Evolutionary conservation across 2,113 vertebrate species (phyloP), one percentile per base, ranked within the genome.

Genomic region (Pungitius pungitius): DNA sequence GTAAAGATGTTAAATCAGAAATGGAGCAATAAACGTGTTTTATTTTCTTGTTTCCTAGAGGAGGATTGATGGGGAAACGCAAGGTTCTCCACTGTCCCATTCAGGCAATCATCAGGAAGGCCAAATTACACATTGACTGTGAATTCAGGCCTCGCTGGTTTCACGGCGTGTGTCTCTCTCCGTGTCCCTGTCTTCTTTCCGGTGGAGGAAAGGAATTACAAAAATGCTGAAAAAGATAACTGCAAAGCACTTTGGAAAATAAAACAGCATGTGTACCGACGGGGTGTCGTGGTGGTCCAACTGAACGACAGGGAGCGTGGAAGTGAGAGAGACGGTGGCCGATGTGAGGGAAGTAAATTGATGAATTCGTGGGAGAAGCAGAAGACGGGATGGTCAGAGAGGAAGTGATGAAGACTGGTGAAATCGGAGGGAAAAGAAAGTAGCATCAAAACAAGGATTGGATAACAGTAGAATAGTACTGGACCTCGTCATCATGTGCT

Each of bases 11-110:
- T 87, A 77, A 87, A 90, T 92, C 87, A 87, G 89, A 93, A 91
- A 91, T 89, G 90, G 89, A 94, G 93, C 93, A 94, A 94, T 94
- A 94, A 93, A 91, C 89, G 81, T 89, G 84, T 91, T 91, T 91
- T 91, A 80, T 90, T 91, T 93, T 92, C 84, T 85, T 87, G 86
- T 85, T 89, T 81, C 39, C 52, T 69, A 69, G 72, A 70, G 52
- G 69, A 84, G 63, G 75, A 81, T 75, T 18, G 45, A 81, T 55
- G 75, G 68, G 73, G 77, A 85, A 69, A 55, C 67, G 5, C 71
- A 64, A 66, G 65, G 65, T 92, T 85, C 88, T 89, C 77, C 81
- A 77, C 74, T 78, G 77, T 85, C 62, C 82, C 82, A 78, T 90
- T 85, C 86, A 92, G 84, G 84, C 88, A 86, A 89, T 88, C 89